phyloP scores from a whole-genome alignment of 2,888 invertebrate species.

The Drosophila meridiana region DNA sequence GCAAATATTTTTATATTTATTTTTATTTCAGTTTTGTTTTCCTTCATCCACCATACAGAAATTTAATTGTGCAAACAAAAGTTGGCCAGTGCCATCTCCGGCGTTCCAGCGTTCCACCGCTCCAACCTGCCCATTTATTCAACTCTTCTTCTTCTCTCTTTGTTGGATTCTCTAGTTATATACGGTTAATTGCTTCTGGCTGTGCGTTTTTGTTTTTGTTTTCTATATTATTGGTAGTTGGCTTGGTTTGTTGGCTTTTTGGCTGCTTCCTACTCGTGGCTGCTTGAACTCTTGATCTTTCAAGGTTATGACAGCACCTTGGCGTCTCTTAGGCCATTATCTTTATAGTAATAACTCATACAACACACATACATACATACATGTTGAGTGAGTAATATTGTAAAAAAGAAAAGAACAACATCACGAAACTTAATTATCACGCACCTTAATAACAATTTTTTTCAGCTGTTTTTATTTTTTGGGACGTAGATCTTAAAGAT shows the following conservation, averaged over 20 bases:
- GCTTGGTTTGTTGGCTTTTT: conserved; percentile 32
- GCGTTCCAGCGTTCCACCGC: conserved; percentile 21
- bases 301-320: conserved; percentile 64
- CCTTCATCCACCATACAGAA: conserved; percentile 36
- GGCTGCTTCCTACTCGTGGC: conserved; percentile 47
- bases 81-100: conserved; percentile 53
- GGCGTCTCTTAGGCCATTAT: conserved; percentile 61
- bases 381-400: conserved; percentile 22
- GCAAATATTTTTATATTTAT: conserved; percentile 34
- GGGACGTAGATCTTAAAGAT: conserved; percentile 28
- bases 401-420: conserved; percentile 46
- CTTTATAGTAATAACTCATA: conserved; percentile 67
- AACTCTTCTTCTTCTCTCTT: conserved; percentile 20
- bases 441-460: conserved; percentile 43
- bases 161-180: conserved; percentile 43
- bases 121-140: conserved; percentile 31
- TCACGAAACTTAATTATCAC: conserved; percentile 63
- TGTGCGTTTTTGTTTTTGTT: conserved; percentile 35
- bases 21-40: conserved; percentile 23
- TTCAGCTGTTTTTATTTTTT: neutral
- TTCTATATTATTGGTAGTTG: conserved; percentile 10
- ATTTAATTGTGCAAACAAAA: conserved; percentile 71
- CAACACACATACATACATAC: conserved; percentile 19
- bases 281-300: conserved; percentile 71
- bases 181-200: conserved; percentile 74